A percentile compares a stretch with the other conserved stretches of the same genome.
Conservation (phyloP, 2,888 invertebrate species). For the Lycophotia porphyrea region DNA sequence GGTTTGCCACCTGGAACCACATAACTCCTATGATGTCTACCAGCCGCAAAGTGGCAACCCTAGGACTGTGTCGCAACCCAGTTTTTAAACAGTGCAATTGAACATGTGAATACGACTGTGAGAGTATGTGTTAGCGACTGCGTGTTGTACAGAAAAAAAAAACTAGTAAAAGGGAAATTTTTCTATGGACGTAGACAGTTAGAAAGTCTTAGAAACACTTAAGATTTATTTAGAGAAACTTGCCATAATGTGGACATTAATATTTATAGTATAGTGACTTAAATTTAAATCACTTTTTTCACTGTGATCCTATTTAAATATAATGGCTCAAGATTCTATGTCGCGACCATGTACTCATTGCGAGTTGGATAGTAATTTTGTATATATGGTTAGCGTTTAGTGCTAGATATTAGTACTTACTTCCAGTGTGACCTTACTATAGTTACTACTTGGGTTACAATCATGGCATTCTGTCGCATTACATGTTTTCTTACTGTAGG, state of each 20-base stretch:
- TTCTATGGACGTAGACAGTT: conserved; percentile 87
- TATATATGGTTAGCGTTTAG: conserved; percentile 85
- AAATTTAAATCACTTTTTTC: conserved; percentile 89
- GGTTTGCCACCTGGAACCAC: conserved; percentile 96
- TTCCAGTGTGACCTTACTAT: conserved; percentile 89
- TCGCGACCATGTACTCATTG: conserved; percentile 81
- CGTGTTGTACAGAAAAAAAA: conserved; percentile 82
- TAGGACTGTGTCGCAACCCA: conserved; percentile 88
- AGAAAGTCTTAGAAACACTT: conserved; percentile 83
- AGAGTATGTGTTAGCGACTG: conserved; percentile 73
- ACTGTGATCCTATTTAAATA: conserved; percentile 90
- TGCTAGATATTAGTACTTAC: conserved; percentile 84
- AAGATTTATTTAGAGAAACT: conserved; percentile 87
- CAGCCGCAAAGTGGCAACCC: conserved; percentile 86
- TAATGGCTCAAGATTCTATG: conserved; percentile 88
- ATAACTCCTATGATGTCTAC: conserved; percentile 89
- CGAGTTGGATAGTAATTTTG: conserved; percentile 79
- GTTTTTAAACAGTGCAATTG: conserved; percentile 82
- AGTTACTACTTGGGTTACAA: conserved; percentile 76
- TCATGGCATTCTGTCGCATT: conserved; percentile 75
- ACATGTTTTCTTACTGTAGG: conserved; percentile 76
- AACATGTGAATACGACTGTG: conserved; percentile 63
- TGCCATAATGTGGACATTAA: conserved; percentile 89
- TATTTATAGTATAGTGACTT: conserved; percentile 84
- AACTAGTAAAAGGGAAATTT: conserved; percentile 81